Evolutionary conservation across 2,113 vertebrate genomes (phyloP).

Genomic region (Siniperca knerii): DNA sequence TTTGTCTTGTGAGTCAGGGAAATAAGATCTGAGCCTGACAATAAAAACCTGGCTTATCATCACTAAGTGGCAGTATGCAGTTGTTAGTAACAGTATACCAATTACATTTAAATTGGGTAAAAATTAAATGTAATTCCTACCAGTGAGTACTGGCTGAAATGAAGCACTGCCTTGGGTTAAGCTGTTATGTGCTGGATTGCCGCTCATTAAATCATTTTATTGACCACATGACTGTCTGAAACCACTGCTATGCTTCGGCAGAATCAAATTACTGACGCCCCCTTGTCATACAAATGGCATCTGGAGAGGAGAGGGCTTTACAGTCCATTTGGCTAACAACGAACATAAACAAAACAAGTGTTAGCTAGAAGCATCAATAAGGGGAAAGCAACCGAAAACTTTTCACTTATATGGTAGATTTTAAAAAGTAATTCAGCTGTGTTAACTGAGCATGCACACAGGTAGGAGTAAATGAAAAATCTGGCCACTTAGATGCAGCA

Average conservation of each 20-base stretch:
- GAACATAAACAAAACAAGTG: not conserved
- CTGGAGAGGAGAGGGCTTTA: conserved; percentile 2
- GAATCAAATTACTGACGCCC: conserved; percentile 33
- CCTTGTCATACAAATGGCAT: not conserved
- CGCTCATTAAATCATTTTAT: conserved; percentile 1
- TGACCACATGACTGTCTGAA: conserved; percentile 18
- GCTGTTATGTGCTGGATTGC: not conserved
- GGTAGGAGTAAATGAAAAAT: not conserved
- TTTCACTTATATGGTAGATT: not conserved
- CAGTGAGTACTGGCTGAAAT: not conserved
- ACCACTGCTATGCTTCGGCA: conserved; percentile 7
- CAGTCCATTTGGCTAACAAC: conserved; percentile 8
- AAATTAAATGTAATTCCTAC: not conserved
- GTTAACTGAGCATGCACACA: not conserved
- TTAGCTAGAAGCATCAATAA: not conserved
- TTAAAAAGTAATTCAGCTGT: not conserved
- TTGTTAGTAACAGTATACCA: not conserved
- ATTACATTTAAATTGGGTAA: not conserved
- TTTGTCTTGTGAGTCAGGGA: not conserved
- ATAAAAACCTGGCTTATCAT: not conserved
- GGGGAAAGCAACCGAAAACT: not conserved
- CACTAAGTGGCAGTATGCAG: not conserved
- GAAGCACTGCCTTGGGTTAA: not conserved
- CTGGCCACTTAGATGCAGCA: too few relatives aligned
- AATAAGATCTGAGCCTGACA: not conserved